Evolutionary conservation across 2,113 vertebrate genomes (phyloP), one percentile per base, ranked within the genome.

Genomic region (Cinclus cinclus): DNA sequence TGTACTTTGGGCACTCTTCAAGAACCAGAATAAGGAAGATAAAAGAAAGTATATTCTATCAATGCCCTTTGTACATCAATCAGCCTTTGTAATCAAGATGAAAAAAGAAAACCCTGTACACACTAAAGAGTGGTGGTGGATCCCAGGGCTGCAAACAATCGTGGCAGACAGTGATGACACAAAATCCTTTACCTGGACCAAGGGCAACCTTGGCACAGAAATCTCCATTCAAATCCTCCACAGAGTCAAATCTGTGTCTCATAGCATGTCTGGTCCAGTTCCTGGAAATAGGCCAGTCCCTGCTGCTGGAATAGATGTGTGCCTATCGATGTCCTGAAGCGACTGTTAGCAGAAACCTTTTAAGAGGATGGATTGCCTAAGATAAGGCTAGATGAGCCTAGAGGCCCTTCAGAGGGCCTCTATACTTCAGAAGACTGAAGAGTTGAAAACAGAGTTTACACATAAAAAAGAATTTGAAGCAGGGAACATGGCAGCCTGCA

Each of bases 381-480:
- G 49, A 71, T 47, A 74, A 92, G 86, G 52, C 37, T 24, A 82
- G 58, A 83, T 33, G 30, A 92, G 74, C 58, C 50, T 19, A 44
- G 13, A 87, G 55, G 22, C 70, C 24, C 59, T 79, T 60, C 35
- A 85, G 35, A 37, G 35, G 35, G 35, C 35, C 35, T 47, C 39
- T 46, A 64, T 42, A 35, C 50, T 93, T 71, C 73, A 71, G 91
- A 86, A 86, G 41, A 70, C 42, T 22, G 22, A 80, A 55, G n/a
- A 90, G 76, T 9, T 81, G 44, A 93, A 89, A 95, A 87, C 7
- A 85, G 71, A 55, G 55, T 83, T 82, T 90, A 84, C n/a, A 89
- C 23, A 84, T 49, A 46, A 80, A 78, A 84, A 92, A 77, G 47
- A 75, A 76, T 46, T 7, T 71, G 83, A 86, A 90, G 37, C 49